Percentiles rank a stretch among this genome's conserved stretches.
These are phyloP conservation scores for Bombus huntii DNA, from an alignment of 1,140 invertebrate species.

Conservation along the genomic window DNA sequence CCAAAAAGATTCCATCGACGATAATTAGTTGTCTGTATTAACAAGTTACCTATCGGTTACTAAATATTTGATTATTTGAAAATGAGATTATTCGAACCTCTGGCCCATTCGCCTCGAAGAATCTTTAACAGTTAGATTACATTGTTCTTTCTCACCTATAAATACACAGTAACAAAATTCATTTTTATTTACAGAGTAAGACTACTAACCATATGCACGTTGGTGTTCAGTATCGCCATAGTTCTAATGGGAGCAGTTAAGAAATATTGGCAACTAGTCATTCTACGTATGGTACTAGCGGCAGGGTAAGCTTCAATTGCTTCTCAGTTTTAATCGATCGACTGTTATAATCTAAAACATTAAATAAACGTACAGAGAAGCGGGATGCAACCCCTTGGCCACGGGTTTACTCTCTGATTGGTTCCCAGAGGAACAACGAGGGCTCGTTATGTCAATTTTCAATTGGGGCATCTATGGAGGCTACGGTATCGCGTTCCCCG, in stretches of 20 bases:
- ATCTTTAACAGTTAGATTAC: too few relatives aligned
- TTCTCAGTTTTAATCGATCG: neutral
- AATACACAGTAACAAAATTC: neutral
- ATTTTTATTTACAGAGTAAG: conserved; percentile 84
- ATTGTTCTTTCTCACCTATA: too few relatives aligned
- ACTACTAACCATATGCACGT: conserved; percentile 89
- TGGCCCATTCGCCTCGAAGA: too few relatives aligned
- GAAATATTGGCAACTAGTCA: conserved; percentile 95
- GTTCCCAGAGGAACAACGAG: conserved; percentile 91
- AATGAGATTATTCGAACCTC: too few relatives aligned
- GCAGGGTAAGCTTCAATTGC: conserved; percentile 85
- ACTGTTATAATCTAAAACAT: rapidly evolving
- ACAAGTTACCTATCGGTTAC: too few relatives aligned
- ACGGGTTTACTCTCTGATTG: conserved; percentile 93
- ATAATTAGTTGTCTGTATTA: too few relatives aligned
- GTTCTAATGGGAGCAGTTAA: conserved; percentile 91
- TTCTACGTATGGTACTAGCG: conserved; percentile 93
- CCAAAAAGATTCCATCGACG: too few relatives aligned
- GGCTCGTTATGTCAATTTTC: conserved; percentile 95
- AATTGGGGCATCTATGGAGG: conserved; percentile 98
- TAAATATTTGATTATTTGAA: too few relatives aligned
- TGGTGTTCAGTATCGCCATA: conserved; percentile 92
- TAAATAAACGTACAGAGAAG: conserved; percentile 85
- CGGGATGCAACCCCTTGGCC: conserved; percentile 94
- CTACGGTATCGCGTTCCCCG: conserved; percentile 95